Evolutionary conservation across 1,140 invertebrate species (phyloP), one percentile per base, ranked within the genome.

Genomic region (Thaumetopoea pityocampa): DNA sequence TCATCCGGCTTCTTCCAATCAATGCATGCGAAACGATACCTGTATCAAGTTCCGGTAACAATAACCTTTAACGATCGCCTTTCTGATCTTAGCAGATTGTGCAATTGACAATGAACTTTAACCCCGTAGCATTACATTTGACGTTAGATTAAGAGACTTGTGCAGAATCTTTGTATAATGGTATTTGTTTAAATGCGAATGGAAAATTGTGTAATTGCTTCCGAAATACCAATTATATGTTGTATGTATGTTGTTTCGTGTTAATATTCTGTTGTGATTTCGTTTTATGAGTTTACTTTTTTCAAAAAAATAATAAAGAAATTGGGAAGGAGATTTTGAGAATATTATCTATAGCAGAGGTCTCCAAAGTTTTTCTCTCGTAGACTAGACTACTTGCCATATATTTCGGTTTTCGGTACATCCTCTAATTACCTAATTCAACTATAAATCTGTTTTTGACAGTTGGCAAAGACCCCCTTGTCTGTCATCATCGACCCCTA

Each of bases 191-290:
- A 18, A 23, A 30, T 18, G 28, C 18, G 10, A 50, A 43, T 38
- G 47, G 40, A 30, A 37, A 38, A 30, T 20, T 8, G 17, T 34
- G 28, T 50, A 50, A 50, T 50, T 38, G 40, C 35, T 44, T 43
- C 47, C 20, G 23, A 43, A 50, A 44, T 17, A 24, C 18, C 47
- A 44, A 44, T 50, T 50, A 20, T 19, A 44, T 38, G 26, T 50
- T 38, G 27, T 20, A 29, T 27, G 19, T 33, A 7, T 18, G 6
- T 40, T 16, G 8, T 8, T 18, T 11, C 9, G n/a, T 15, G 7
- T 28, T 5, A 16, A 14, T 8, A 18, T 11, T 19, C 23, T 5
- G 12, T 34, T 34, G 14, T 12, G 9, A 7, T 34, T n/a, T 9
- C 8, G 17, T 10, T 11, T 18, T 5, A 19, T 9, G n/a, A 5